Evolutionary conservation across 2,797 vertebrate genomes (phyloP).

Genomic region (Anniella stebbinsi): DNA sequence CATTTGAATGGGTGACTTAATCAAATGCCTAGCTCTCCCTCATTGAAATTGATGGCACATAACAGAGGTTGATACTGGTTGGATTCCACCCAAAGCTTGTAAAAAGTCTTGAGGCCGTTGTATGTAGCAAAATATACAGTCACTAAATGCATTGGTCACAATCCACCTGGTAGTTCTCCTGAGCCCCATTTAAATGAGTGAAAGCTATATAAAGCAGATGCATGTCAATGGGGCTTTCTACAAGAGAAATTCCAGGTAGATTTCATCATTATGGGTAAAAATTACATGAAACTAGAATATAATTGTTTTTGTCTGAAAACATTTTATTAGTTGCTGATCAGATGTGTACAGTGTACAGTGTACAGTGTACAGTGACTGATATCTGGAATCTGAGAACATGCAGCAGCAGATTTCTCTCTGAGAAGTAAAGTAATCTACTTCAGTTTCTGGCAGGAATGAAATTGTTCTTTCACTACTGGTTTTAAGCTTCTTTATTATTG

Average conservation of each 20-base stretch:
- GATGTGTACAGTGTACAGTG: too few relatives aligned
- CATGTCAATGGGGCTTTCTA: not conserved
- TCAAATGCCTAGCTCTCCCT: not conserved
- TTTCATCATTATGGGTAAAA: not conserved
- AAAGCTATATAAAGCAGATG: not conserved
- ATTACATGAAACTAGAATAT: not conserved
- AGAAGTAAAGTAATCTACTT: not conserved
- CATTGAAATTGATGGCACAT: not conserved
- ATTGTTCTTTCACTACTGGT: not conserved
- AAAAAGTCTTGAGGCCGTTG: not conserved
- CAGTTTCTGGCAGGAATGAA: not conserved
- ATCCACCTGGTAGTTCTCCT: not conserved
- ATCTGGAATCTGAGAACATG: not conserved
- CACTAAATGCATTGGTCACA: not conserved
- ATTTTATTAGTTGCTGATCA: not conserved
- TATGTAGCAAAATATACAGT: not conserved
- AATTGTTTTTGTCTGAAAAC: not conserved
- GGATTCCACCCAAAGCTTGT: not conserved
- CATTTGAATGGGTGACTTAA: not conserved
- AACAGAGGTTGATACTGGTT: not conserved
- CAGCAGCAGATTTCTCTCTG: not conserved
- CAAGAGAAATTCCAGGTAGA: not conserved
- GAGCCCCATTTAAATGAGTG: not conserved
- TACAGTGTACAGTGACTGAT: not conserved
- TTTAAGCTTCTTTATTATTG: not conserved